Percentiles rank a stretch among this genome's conserved stretches.
Conservation (phyloP, 2,888 invertebrate genomes). For the Eilema sororculum region DNA sequence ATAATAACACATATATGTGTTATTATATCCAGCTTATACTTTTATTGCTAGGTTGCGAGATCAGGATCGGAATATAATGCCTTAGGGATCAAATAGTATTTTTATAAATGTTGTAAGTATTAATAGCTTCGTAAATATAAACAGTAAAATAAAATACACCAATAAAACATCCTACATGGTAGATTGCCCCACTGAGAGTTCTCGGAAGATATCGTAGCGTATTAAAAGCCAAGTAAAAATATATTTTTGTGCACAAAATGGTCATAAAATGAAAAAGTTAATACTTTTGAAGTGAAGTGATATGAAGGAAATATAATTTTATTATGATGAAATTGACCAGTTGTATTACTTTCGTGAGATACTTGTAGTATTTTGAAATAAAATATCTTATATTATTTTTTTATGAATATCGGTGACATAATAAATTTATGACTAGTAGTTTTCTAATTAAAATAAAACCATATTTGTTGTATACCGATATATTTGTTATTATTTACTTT, state of each 20-base stretch:
- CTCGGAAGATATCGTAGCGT: conserved; percentile 1
- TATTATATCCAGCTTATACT: no score
- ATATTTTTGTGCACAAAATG: conserved; percentile 21
- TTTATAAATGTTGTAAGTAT: no score
- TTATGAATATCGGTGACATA: no score
- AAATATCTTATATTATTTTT: conserved; percentile 28
- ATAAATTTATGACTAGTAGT: no score
- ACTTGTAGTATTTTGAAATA: conserved; percentile 37
- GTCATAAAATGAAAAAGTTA: conserved; percentile 24
- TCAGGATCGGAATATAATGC: no score
- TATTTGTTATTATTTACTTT: no score
- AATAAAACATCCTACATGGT: conserved; percentile 4
- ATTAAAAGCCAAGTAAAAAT: not conserved
- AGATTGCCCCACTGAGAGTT: conserved; percentile 1
- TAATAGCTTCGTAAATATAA: not conserved
- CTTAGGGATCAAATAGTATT: no score
- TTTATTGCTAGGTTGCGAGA: no score
- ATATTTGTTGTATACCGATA: no score
- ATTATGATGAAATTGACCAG: conserved; percentile 36
- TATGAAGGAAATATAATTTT: conserved; percentile 36
- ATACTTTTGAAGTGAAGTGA: conserved; percentile 19
- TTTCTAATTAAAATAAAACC: no score
- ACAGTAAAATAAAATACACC: conserved; percentile 3
- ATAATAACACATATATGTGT: no score
- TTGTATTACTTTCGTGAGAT: not conserved